Evolutionary conservation across 1,140 invertebrate genomes (phyloP), one percentile per base, ranked within the genome.

Genomic region (Glossosoma conforme): DNA sequence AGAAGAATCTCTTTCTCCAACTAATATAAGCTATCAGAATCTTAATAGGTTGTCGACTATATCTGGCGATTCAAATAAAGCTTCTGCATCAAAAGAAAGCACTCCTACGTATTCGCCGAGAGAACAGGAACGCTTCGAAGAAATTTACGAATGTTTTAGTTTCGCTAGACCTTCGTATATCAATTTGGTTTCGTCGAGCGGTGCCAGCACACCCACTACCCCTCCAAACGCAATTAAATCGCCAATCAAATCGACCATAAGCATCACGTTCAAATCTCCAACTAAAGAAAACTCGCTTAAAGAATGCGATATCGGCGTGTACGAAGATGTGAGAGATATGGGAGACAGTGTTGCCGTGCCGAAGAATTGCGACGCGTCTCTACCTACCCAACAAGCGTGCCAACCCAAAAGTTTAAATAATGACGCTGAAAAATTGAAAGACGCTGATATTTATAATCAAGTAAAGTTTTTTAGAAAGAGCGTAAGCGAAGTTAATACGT

Each of bases 381-480:
- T 79, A 33, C 77, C 78, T 10, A 68, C 72, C 1, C 76, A 78
- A 52, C 69, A 76, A 52, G 77, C 78, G 2, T 74, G 66, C 54
- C 74, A 78, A 64, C 75, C 76, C 28, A 58, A 67, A 6, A 60
- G 65, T 50, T 62, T 66, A 18, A 57, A 44, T 40, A 60, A 66
- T 3, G 20, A 50, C 25, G 3, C 35, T 11, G 25, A 22, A 32
- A 10, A 17, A n/a, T 15, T 37, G 25, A 35, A 67, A 9, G 68
- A 73, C 38, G 60, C 67, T 37, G 78, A 75, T 24, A 79, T 87
- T 0, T 87, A 87, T 60, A 83, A 86, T 58, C 83, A 87, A 70
- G 84, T 87, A 0, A 86, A 85, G 59, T 80, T 85, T 57, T 83
- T 87, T 50, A 75, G 80, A 24, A 75, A 81, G 56, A 86, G 84